Base-by-base conservation (phyloP, 35 echinoderm and acorn worm genomes). In the Chiridota heheva region DNA sequence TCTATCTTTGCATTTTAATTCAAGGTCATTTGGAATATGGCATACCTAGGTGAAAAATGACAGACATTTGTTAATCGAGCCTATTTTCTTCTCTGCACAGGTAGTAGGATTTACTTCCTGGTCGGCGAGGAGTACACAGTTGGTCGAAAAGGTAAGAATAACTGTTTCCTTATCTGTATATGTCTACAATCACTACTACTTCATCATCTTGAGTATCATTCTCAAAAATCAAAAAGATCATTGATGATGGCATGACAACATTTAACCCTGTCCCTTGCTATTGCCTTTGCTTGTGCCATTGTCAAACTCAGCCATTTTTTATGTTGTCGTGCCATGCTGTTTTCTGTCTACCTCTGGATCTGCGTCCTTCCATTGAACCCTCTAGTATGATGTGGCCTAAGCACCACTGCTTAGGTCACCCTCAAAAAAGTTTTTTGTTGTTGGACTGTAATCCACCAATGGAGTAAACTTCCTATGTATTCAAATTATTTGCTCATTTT, bases 121-220 rank as follows among this genome's bases (percentile, higher is more conserved):
- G 81, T 56, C 32, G 81, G 67, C 17, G 63, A 60, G 55, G 66
- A 84, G 17, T 73, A 84, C 66, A 73, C 65, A 5, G 67, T 84
- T 57, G 81, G 81, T 10, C 42, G 81, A 6, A 73, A 72, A 84
- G 81, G 81, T 84, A 72, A 34, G 46, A 2, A 81, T 28, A 42
- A 24, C 12, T 18, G 1, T 16, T 67, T 67, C 16, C 18, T 32
- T 67, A 18, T 15, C 20, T 67, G 17, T 3, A 32, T 67, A 32
- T 20, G 16, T 15, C 29, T 10, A 66, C 13, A 10, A 10, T 17
- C 12, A 13, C 29, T 8, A 13, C 10, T 66, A 12, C 13, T 76
- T 53, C 42, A 20, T 48, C 37, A 26, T 20, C 26, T 4, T 74
- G 13, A 37, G 65, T 7, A 3, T 69, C 7, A 37, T 5, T 69